phyloP scores from a whole-genome alignment of 2,888 invertebrate species.

The Scaptomyza tumidula region DNA sequence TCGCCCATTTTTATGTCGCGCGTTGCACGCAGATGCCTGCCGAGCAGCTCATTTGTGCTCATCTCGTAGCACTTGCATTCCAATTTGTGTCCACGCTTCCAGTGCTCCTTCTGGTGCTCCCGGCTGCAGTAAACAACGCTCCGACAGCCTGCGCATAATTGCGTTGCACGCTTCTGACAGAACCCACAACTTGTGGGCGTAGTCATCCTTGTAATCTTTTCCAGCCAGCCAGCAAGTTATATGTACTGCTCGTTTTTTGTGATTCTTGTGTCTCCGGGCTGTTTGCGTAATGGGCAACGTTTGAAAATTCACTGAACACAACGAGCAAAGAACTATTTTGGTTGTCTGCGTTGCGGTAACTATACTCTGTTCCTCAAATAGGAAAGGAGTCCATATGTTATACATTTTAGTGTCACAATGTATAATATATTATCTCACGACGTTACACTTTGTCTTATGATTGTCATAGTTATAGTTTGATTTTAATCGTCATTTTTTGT shows the following conservation, averaged over 20 bases:
- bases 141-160: constrained; percentile 89
- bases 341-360: constrained; percentile 27
- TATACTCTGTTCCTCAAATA: neutral
- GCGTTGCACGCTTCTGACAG: constrained; percentile 87
- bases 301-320: constrained; percentile 58
- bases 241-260: neutral
- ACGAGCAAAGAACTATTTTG: constrained; percentile 19
- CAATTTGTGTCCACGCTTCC: constrained; percentile 88
- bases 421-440: too few species aligned
- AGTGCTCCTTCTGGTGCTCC: constrained; percentile 90
- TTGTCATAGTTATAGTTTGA: too few species aligned
- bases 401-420: too few species aligned
- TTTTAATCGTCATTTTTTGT: too few species aligned
- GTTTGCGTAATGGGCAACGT: constrained; percentile 69
- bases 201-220: constrained; percentile 28
- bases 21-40: constrained; percentile 88
- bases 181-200: constrained; percentile 85
- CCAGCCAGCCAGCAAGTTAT: neutral
- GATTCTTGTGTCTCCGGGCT: constrained; percentile 11
- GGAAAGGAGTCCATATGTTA: too few species aligned
- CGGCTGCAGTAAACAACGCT: constrained; percentile 89
- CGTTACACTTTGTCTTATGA: too few species aligned
- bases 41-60: constrained; percentile 86
- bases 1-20: constrained; percentile 89
- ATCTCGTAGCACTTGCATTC: constrained; percentile 86